Percentiles rank a stretch among this genome's conserved stretches.
phyloP scores from a whole-genome alignment of 35 echinoderm and acorn worm genomes.

The Apostichopus parvimensis region DNA sequence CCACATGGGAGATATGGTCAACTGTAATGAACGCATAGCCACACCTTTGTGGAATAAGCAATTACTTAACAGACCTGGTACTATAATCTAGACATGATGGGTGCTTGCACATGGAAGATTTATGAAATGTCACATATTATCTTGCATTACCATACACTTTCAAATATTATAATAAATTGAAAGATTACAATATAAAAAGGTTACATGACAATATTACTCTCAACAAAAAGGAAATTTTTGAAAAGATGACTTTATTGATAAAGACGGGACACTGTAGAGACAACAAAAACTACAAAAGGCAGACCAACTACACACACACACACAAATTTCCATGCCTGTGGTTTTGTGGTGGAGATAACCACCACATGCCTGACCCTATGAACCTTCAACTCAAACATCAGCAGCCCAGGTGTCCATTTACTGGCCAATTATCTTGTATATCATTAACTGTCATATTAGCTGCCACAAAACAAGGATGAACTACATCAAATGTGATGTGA shows the following conservation, averaged over 20 bases:
- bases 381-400: conserved; percentile 10
- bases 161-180: too few relatives aligned
- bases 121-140: too few relatives aligned
- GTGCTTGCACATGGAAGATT: too few relatives aligned
- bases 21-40: too few relatives aligned
- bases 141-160: too few relatives aligned
- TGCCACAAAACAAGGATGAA: neutral
- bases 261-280: neutral
- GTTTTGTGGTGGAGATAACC: conserved; percentile 9
- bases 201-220: too few relatives aligned
- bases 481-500: neutral
- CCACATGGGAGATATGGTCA: too few relatives aligned
- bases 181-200: too few relatives aligned
- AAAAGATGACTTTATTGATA: neutral
- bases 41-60: too few relatives aligned
- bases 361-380: conserved; percentile 7
- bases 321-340: neutral
- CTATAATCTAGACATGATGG: too few relatives aligned
- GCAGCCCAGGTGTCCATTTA: neutral
- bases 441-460: conserved; percentile 14
- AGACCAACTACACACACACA: neutral
- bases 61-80: too few relatives aligned
- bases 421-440: conserved; percentile 22
- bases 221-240: too few relatives aligned
- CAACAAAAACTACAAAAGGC: neutral